Evolutionary conservation across 2,888 invertebrate species (phyloP), one percentile per base, ranked within the genome.

Genomic region (Sicus ferrugineus): DNA sequence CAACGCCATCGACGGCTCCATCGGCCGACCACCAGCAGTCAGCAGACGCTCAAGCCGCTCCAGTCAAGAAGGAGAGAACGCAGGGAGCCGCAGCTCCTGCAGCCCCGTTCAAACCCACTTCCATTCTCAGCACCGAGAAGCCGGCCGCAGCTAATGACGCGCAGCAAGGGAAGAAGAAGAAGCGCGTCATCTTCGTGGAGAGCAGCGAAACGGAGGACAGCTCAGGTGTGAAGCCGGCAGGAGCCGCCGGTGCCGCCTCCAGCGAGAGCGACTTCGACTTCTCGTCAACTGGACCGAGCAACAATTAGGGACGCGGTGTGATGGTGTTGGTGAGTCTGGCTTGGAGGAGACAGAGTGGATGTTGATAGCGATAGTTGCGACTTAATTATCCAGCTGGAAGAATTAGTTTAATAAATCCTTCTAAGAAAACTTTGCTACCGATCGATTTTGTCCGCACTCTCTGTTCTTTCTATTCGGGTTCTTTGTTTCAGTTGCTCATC

Each of bases 251-350:
- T 42, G 73, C 70, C 59, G 75, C 28, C 52, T 65, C 72, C 7
- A 73, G 68, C 23, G 85, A 84, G 74, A 85, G 85, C 74, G 85
- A 85, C 75, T 85, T 85, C 77, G 85, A 85, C 74, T 85, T 85
- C 78, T 83, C 85, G 69, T 77, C 80, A 61, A 79, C 76, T 73
- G 83, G 72, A 11, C 63, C 65, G 1, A 71, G n/a, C 19, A 71
- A 70, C 21, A 67, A 56, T 70, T 42, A 70, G n/a, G 58, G 50
- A 64, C 30, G n/a, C 66, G 59, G 38, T 59, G 48, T 67, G 67
- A 26, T 42, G 38, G 54, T 31, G 54, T 19, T 54, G 65, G 11
- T 54, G 54, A 52, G 16, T n/a, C 26, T 31, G n/a, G 54, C 54
- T 23, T 28, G 19, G 16, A 16, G 38, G 23, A 26, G 54, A 54